Conservation (phyloP, 2,888 invertebrate species). For the Drosophila diplacantha region DNA sequence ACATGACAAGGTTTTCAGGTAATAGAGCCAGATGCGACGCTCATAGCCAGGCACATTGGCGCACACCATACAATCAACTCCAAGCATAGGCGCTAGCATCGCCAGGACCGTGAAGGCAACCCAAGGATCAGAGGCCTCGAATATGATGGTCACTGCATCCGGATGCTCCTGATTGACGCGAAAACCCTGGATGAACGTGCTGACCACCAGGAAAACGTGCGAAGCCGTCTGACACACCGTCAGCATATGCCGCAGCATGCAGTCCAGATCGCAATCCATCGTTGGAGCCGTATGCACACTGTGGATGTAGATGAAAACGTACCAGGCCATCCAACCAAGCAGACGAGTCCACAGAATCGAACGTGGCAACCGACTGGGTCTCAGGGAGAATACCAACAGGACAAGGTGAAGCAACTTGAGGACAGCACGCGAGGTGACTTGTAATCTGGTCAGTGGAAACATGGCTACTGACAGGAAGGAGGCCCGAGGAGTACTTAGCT, state of each 20-base stretch:
- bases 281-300: neutral
- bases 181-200: slow-evolving; percentile 27
- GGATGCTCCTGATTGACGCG: neutral
- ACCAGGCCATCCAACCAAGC: slow-evolving; percentile 48
- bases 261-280: slow-evolving; percentile 39
- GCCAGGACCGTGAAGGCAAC: slow-evolving; percentile 13
- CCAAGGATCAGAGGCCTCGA: slow-evolving; percentile 3
- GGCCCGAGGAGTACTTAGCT: slow-evolving; percentile 5
- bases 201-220: slow-evolving; percentile 43
- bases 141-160: neutral
- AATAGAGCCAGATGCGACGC: neutral
- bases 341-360: slow-evolving; percentile 31
- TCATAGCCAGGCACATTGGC: neutral
- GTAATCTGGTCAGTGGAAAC: slow-evolving; percentile 25
- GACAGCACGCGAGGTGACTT: slow-evolving; percentile 28
- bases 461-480: slow-evolving; percentile 15
- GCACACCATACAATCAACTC: slow-evolving; percentile 8
- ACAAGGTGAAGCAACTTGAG: slow-evolving; percentile 27
- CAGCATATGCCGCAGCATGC: slow-evolving; percentile 23
- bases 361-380: slow-evolving; percentile 13
- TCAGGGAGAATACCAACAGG: slow-evolving; percentile 37
- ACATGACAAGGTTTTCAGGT: slow-evolving; percentile 30
- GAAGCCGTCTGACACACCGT: slow-evolving; percentile 16
- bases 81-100: slow-evolving; percentile 14
- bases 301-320: slow-evolving; percentile 8